These are phyloP conservation scores for Thera britannica DNA, from an alignment of 2,888 invertebrate genomes.

Conservation along the genomic window DNA sequence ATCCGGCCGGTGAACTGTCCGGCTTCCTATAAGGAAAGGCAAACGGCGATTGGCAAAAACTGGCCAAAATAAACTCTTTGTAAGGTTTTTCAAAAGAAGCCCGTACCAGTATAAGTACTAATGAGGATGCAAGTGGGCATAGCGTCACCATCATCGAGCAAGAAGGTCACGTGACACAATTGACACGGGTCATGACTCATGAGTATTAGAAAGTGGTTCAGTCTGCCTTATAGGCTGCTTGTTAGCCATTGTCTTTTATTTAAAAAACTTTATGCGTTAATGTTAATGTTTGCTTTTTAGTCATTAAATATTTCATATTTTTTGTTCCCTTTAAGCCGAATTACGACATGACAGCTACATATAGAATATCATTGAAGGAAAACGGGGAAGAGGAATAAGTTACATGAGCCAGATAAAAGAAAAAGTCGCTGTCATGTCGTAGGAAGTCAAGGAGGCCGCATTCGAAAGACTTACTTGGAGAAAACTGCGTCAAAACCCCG, in stretches of 20 bases:
- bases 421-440: too few relatives aligned
- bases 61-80: too few relatives aligned
- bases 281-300: neutral
- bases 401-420: too few relatives aligned
- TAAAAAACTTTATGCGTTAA: neutral
- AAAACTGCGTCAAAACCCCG: too few relatives aligned
- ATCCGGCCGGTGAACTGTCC: too few relatives aligned
- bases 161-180: conserved; percentile 39
- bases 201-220: conserved; percentile 60
- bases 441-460: too few relatives aligned
- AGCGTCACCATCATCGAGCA: conserved; percentile 42
- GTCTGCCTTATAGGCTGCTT: conserved; percentile 38
- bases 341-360: too few relatives aligned
- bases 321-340: neutral
- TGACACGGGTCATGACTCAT: conserved; percentile 52
- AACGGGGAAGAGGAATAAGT: too few relatives aligned
- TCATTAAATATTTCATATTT: neutral
- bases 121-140: conserved; percentile 44
- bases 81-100: neutral
- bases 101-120: conserved; percentile 15
- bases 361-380: too few relatives aligned
- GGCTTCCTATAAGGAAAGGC: too few relatives aligned
- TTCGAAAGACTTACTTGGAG: too few relatives aligned
- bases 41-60: too few relatives aligned
- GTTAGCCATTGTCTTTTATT: conserved; percentile 37